These are phyloP conservation scores for Sphaerophoria taeniata DNA, from an alignment of 2,888 invertebrate species.

Conservation along the genomic window DNA sequence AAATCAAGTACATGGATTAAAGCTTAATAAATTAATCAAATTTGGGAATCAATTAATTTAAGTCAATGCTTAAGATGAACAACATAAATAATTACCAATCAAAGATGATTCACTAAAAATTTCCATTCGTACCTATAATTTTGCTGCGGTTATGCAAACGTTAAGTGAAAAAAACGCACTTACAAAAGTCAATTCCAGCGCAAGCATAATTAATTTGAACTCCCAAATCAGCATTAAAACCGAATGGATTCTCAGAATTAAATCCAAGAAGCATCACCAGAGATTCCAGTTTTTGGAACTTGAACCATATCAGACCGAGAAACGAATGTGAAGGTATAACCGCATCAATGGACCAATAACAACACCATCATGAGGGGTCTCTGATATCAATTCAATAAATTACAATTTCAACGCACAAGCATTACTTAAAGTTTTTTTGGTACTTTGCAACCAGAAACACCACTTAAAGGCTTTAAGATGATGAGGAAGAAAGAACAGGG, in stretches of 20 bases:
- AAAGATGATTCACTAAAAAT: slow-evolving; percentile 14
- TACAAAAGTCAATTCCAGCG: slow-evolving; percentile 16
- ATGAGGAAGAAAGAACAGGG: not conserved
- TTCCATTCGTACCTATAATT: not conserved
- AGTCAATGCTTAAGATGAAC: slow-evolving; percentile 12
- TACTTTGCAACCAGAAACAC: slow-evolving; percentile 41
- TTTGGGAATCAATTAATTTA: slow-evolving; percentile 1
- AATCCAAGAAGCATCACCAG: slow-evolving; percentile 26
- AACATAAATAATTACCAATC: not conserved
- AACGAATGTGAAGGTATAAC: not conserved
- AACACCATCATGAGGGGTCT: not conserved
- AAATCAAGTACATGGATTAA: too few species aligned
- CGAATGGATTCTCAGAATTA: slow-evolving; percentile 38
- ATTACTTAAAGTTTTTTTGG: slow-evolving; percentile 12
- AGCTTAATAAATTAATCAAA: slow-evolving; percentile 8
- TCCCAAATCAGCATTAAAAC: slow-evolving; percentile 36
- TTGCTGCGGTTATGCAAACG: slow-evolving; percentile 24
- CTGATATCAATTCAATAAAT: slow-evolving; percentile 53
- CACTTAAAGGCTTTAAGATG: slow-evolving; percentile 40
- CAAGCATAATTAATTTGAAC: slow-evolving; percentile 33
- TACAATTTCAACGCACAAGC: slow-evolving; percentile 30
- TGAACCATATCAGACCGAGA: not conserved
- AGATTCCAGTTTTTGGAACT: too few species aligned
- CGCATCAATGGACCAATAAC: not conserved
- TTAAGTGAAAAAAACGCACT: not conserved